Base-by-base conservation (phyloP, 2,113 vertebrate genomes). In the Camarhynchus parvulus region DNA sequence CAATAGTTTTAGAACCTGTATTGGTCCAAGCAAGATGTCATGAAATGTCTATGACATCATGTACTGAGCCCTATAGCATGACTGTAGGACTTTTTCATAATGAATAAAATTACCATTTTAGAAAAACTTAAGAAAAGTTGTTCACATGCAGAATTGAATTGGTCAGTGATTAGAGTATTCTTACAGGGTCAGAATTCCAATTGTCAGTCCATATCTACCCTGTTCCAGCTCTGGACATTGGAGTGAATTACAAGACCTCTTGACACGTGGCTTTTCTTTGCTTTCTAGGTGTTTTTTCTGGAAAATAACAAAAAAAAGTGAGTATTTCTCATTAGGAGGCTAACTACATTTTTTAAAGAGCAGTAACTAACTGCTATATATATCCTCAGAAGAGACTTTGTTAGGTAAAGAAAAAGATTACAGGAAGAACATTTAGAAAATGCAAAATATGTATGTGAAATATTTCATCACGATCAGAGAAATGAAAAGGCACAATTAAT, bases 391-490 rank as follows among this genome's bases (percentile, higher is more conserved):
- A 37, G 14, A 33, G 10, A 37, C 9, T 18, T 86, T 30, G 23
- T 1, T 44, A n/a, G 0, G 0, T 24, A 15, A 21, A 9, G 19
- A 30, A 44, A 56, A 55, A 22, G 39, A 15, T 63, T 39, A 25
- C 33, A 33, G 56, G 21, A 46, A 55, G 7, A 24, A 80, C 25
- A 27, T 47, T 74, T 41, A 41, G 47, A 31, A 68, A 76, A 76
- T 47, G 13, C 4, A 53, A 41, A 22, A 76, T 61, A 75, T 2
- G 0, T 37, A 28, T 72, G 12, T 46, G 83, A 89, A 41, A 13
- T 89, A 21, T 63, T 74, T 68, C 24, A 33, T 58, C 16, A 12
- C 10, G 55, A 13, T 61, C 18, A 39, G 55, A 73, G 11, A 13
- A 27, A 59, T 64, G 39, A 73, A 58, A 76, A 93, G 89, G 37